Base-by-base conservation (phyloP, 1,140 invertebrate species). In the Drosophila bifasciata region DNA sequence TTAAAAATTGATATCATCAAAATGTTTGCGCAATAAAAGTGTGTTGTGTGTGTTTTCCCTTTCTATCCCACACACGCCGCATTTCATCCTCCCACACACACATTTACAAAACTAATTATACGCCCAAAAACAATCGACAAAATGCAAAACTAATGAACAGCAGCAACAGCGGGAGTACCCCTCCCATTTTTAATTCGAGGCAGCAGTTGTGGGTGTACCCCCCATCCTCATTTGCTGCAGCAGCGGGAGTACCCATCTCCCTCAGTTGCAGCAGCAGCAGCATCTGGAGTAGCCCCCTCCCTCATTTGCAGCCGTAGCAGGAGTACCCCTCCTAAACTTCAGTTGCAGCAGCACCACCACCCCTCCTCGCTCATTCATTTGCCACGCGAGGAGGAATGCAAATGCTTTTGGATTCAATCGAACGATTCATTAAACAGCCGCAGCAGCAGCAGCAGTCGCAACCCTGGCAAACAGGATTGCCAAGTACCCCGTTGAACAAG, bases 371-470 rank as follows among this genome's bases (percentile, higher is more conserved):
- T 59, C 59, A 51, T 48, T 59, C 62, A 46, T 55, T 68, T 67
- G 41, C 19, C 40, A 28, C 25, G 40, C 32, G 3, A 9, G 4
- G 3, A 13, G 48, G 28, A 36, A 55, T 68, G 64, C 46, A 68
- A 68, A 68, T 67, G 46, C 8, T 39, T 66, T 6, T 17, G 16
- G 13, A 25, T 46, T 51, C 68, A 64, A 60, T 80, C 59, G 46
- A 74, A 41, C 55, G 64, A 81, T 60, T 80, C 78, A 81, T 80
- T 80, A 64, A 76, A 70, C 61, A 48, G 40, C 56, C 56, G 72
- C 72, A 76, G 55, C 48, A 32, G 72, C 72, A 76, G 56, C 48
- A 39, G 17, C 13, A 50, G 32, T 36, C 32, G 32, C 32, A 44
- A 43, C 23, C 41, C 11, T 17, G 19, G 17, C n/a, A 13, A 44